Conservation (phyloP, 2,888 invertebrate genomes). For the Ernsta delagoae region DNA sequence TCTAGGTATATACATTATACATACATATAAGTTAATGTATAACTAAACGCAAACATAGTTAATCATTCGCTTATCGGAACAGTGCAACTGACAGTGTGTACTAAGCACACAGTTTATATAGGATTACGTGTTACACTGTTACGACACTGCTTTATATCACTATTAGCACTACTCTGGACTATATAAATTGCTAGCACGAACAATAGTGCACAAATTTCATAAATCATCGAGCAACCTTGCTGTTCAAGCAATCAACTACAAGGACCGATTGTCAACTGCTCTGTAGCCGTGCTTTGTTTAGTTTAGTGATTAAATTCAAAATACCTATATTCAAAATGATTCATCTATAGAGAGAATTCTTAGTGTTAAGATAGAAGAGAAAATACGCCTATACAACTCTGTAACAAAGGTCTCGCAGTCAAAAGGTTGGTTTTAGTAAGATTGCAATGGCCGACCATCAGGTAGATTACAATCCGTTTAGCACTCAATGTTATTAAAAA, state of each 20-base stretch:
- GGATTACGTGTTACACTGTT: slow-evolving; percentile 18
- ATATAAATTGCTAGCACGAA: background rate
- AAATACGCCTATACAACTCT: background rate
- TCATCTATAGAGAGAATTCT: no score
- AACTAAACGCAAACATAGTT: slow-evolving; percentile 11
- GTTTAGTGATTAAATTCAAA: no score
- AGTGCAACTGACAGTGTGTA: slow-evolving; percentile 10
- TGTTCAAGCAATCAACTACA: no score
- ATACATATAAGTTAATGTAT: no score
- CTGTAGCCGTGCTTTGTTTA: no score
- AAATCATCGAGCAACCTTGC: no score
- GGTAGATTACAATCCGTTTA: slow-evolving; percentile 25
- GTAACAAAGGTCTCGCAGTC: slow-evolving; percentile 15
- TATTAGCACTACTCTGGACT: slow-evolving; percentile 14
- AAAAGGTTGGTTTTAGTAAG: slow-evolving; percentile 29
- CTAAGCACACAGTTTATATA: slow-evolving; percentile 20
- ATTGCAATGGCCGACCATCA: slow-evolving; percentile 31
- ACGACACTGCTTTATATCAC: slow-evolving; percentile 17
- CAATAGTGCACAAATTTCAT: background rate
- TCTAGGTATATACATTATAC: no score
- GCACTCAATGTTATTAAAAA: slow-evolving; percentile 33
- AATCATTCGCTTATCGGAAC: slow-evolving; percentile 9
- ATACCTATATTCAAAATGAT: no score
- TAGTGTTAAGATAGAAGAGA: no score
- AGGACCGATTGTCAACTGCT: no score